Conservation (phyloP, 1,140 invertebrate species). For the Cherax quadricarinatus region DNA sequence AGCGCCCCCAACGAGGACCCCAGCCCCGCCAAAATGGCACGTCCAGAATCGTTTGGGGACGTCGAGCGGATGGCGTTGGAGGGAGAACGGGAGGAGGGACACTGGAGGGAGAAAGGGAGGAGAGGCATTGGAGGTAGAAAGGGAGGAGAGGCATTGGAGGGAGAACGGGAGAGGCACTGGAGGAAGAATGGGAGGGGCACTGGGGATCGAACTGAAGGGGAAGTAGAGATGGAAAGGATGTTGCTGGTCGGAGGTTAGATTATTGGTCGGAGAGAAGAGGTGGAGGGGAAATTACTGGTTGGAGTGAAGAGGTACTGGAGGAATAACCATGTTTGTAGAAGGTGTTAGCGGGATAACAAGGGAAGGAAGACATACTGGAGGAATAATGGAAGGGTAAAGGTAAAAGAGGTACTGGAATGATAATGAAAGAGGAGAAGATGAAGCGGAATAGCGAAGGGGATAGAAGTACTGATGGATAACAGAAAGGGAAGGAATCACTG, state of each 20-base stretch:
- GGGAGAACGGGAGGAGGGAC: not conserved
- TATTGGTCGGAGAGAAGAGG: not conserved
- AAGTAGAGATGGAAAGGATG: not conserved
- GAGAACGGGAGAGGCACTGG: not conserved
- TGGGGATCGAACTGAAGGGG: too few species aligned
- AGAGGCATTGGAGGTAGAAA: too few species aligned
- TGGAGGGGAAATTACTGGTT: not conserved
- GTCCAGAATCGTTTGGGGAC: slow-evolving; percentile 52
- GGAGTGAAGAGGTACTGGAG: not conserved
- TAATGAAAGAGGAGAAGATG: not conserved
- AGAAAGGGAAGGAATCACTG: not conserved
- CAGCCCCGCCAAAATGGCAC: slow-evolving; percentile 24
- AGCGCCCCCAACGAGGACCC: slow-evolving; percentile 6
- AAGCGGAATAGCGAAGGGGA: not conserved
- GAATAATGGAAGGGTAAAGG: not conserved
- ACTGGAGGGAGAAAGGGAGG: too few species aligned
- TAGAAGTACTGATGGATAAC: not conserved
- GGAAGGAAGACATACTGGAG: too few species aligned
- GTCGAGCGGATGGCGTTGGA: not conserved
- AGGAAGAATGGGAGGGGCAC: not conserved
- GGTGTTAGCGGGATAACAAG: not conserved
- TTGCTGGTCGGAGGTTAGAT: not conserved
- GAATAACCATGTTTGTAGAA: not conserved
- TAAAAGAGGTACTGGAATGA: not conserved
- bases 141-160: not conserved